phyloP scores from a whole-genome alignment of 1,140 invertebrate species.

The Lamellibrachia luymesi region DNA sequence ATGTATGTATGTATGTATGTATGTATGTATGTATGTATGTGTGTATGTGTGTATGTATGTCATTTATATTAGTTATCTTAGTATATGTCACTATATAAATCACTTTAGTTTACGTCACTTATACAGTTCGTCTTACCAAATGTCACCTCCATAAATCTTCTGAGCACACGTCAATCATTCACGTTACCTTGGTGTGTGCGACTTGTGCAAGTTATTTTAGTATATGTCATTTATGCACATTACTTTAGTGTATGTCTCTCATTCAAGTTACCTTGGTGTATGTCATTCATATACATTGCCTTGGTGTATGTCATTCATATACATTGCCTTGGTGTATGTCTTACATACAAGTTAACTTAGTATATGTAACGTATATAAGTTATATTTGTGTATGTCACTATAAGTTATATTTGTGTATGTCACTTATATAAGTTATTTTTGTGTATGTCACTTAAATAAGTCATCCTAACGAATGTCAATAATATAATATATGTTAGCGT shows the following conservation, averaged over 20 bases:
- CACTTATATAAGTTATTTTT: background rate
- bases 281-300: background rate
- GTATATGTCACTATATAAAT: background rate
- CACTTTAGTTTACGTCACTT: background rate
- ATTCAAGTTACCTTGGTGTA: background rate
- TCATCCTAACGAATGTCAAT: background rate
- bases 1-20: slow-evolving; percentile 6
- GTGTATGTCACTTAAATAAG: background rate
- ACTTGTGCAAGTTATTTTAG: background rate
- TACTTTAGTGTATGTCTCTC: background rate
- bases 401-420: background rate
- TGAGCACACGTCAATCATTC: background rate
- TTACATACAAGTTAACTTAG: background rate
- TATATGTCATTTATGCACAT: background rate
- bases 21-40: background rate
- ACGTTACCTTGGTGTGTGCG: background rate
- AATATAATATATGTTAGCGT: background rate
- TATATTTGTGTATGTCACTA: background rate
- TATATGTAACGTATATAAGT: background rate
- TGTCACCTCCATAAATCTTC: background rate
- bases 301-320: background rate
- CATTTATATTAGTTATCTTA: background rate
- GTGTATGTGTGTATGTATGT: background rate
- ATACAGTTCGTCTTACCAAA: background rate
- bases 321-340: background rate